These are phyloP conservation scores for Aptenodytes forsteri DNA, from an alignment of 2,113 vertebrate species.

Conservation along the genomic window DNA sequence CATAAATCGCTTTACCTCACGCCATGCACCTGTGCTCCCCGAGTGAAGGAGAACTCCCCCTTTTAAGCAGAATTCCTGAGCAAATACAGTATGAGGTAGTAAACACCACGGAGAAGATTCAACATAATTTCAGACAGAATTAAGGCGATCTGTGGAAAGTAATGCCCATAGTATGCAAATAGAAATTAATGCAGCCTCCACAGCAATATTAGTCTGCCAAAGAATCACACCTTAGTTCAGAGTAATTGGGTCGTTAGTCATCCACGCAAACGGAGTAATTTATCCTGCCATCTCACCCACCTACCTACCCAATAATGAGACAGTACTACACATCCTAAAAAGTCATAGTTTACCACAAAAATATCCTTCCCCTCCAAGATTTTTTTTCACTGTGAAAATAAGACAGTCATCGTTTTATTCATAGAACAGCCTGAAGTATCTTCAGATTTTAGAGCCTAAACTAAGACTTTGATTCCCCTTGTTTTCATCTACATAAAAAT, in stretches of 20 bases:
- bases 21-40: background rate
- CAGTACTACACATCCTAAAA: background rate
- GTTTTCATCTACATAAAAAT: background rate
- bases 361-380: background rate
- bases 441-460: background rate
- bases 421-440: background rate
- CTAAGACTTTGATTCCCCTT: background rate
- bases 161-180: slow-evolving; percentile 21
- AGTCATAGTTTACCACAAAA: background rate
- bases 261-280: background rate
- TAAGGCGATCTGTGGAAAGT: background rate
- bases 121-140: background rate
- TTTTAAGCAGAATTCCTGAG: slow-evolving; percentile 6
- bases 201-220: background rate
- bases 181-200: slow-evolving; percentile 16
- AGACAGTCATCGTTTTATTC: background rate
- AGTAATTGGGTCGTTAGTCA: slow-evolving; percentile 34
- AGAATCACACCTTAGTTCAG: slow-evolving; percentile 21
- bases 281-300: background rate
- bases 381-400: background rate
- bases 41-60: background rate
- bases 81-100: background rate
- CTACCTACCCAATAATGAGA: background rate
- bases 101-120: background rate
- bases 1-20: background rate